Percentiles rank a stretch among this genome's conserved stretches.
Conservation (phyloP, 2,888 invertebrate species). For the Brenthis daphne region DNA sequence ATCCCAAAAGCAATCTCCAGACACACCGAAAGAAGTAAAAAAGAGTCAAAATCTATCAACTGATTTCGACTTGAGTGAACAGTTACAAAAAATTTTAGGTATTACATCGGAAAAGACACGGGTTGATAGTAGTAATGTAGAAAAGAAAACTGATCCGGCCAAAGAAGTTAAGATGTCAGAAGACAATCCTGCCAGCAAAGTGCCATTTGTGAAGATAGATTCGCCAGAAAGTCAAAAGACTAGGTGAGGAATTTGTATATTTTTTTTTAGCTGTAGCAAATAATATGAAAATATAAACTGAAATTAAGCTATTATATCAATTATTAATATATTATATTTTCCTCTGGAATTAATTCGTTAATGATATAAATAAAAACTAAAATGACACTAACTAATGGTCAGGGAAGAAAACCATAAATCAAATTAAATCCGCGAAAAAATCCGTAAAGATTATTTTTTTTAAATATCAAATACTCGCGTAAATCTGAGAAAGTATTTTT, state of each 20-base stretch:
- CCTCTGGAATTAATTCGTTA: no score
- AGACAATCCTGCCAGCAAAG: slow-evolving; percentile 56
- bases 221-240: slow-evolving; percentile 72
- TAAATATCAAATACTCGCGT: no score
- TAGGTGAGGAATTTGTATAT: slow-evolving; percentile 50
- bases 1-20: slow-evolving; percentile 72
- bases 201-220: slow-evolving; percentile 77
- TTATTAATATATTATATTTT: no score
- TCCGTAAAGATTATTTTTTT: no score
- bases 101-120: slow-evolving; percentile 76
- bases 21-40: slow-evolving; percentile 73
- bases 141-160: slow-evolving; percentile 63
- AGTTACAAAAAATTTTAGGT: slow-evolving; percentile 76
- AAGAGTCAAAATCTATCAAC: slow-evolving; percentile 78
- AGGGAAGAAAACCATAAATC: no score
- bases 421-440: no score
- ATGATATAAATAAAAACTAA: no score
- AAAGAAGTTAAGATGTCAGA: slow-evolving; percentile 74
- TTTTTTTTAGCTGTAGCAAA: no score
- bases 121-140: slow-evolving; percentile 54
- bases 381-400: no score
- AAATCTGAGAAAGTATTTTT: no score
- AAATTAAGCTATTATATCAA: no score
- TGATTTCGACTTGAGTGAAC: slow-evolving; percentile 77
- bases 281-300: no score